Percentiles rank a stretch among this genome's conserved stretches.
These are phyloP conservation scores for Melanostoma mellinum DNA, from an alignment of 2,888 invertebrate species.

Conservation along the genomic window DNA sequence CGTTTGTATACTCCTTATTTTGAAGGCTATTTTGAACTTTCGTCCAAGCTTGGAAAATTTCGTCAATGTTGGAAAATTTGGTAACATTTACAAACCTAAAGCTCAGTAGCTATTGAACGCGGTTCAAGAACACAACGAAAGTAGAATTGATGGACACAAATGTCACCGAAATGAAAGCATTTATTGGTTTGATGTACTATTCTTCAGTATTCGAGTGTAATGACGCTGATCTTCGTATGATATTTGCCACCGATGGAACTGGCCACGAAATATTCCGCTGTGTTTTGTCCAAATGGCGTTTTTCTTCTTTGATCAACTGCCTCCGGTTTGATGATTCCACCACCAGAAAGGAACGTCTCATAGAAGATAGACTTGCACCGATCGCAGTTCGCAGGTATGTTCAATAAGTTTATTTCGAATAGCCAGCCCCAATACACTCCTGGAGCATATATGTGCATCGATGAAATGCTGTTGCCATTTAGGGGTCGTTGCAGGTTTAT, in stretches of 20 bases:
- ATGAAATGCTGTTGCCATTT: constrained; percentile 67
- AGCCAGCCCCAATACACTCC: constrained; percentile 58
- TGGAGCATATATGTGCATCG: constrained; percentile 60
- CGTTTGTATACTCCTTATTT: no score
- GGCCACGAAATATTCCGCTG: no score
- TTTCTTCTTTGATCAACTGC: constrained; percentile 45
- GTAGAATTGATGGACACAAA: constrained; percentile 47
- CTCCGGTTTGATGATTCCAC: constrained; percentile 16
- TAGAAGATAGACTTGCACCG: constrained; percentile 21
- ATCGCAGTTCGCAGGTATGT: constrained; percentile 56
- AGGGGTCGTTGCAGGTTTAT: constrained; percentile 62
- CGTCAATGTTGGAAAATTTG: constrained; percentile 39
- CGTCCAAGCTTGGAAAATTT: constrained; percentile 36
- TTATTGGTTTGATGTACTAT: constrained; percentile 41
- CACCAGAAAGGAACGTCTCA: constrained; percentile 22
- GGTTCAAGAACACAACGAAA: constrained; percentile 48
- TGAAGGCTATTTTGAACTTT: constrained; percentile 39
- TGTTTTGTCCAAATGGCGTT: no score
- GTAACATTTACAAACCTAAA: constrained; percentile 40
- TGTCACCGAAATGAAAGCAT: no score
- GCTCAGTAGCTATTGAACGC: constrained; percentile 25
- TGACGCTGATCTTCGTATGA: constrained; percentile 40
- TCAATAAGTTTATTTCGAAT: constrained; percentile 67
- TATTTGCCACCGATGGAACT: constrained; percentile 54
- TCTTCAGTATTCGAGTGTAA: constrained; percentile 47